Evolutionary conservation across 2,888 invertebrate species (phyloP).

Genomic region (Falcaria lacertinaria): DNA sequence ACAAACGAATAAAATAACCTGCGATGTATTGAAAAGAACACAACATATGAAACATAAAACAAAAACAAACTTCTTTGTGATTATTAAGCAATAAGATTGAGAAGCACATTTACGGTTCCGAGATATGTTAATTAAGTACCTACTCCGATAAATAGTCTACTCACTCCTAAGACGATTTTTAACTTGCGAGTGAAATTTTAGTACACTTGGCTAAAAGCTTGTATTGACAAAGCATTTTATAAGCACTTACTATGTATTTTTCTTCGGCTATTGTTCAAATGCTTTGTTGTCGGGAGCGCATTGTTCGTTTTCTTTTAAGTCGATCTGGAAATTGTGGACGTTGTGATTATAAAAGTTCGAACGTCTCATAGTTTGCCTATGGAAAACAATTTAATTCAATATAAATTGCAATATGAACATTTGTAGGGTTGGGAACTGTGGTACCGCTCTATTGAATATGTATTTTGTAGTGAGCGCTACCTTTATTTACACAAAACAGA

Average conservation of each 20-base stretch:
- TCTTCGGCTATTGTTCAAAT: conserved; percentile 41
- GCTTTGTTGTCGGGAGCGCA: conserved; percentile 35
- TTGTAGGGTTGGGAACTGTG: neutral
- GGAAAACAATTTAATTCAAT: neutral
- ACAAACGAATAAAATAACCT: too few relatives aligned
- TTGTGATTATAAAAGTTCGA: conserved; percentile 25
- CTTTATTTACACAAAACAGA: too few relatives aligned
- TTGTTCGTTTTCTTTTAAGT: conserved; percentile 45
- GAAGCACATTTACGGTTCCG: too few relatives aligned
- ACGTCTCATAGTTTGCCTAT: neutral
- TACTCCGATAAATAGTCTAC: too few relatives aligned
- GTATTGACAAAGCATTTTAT: conserved; percentile 31
- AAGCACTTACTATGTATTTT: conserved; percentile 28
- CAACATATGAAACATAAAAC: too few relatives aligned
- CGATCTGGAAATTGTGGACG: conserved; percentile 31
- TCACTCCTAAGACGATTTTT: too few relatives aligned
- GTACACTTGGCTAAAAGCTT: conserved; percentile 2
- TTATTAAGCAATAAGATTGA: too few relatives aligned
- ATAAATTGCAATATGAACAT: neutral
- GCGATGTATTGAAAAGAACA: too few relatives aligned
- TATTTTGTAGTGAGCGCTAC: too few relatives aligned
- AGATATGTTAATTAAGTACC: too few relatives aligned
- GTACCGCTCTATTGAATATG: neutral
- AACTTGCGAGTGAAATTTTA: neutral
- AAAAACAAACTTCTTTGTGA: too few relatives aligned